Percentiles rank a stretch among this genome's conserved stretches.
phyloP scores from a whole-genome alignment of 64 coral and sea anemone genomes.

The Pocillopora damicornis region DNA sequence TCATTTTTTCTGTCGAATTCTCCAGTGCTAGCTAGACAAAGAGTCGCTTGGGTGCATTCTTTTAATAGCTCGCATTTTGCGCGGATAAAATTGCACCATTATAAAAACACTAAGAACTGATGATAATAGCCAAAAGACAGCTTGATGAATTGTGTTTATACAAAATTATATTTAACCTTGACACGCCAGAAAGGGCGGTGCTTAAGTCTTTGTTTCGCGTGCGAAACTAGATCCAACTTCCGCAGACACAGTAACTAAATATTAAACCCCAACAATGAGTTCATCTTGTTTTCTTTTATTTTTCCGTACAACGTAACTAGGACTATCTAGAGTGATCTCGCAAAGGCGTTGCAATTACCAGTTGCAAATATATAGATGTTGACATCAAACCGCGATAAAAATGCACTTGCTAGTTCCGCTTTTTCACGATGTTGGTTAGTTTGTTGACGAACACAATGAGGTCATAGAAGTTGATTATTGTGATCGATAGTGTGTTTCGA shows the following conservation, averaged over 20 bases:
- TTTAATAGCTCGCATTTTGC: slow-evolving; percentile 62
- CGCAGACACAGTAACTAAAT: slow-evolving; percentile 23
- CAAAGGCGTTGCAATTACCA: not conserved
- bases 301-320: not conserved
- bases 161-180: slow-evolving; percentile 74
- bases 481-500: not conserved
- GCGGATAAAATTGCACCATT: slow-evolving; percentile 83
- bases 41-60: slow-evolving; percentile 56
- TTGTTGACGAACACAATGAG: slow-evolving; percentile 14
- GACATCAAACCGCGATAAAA: not conserved
- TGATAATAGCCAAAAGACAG: slow-evolving; percentile 72
- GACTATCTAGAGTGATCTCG: slow-evolving; percentile 2
- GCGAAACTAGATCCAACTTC: slow-evolving; percentile 11
- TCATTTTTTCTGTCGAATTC: slow-evolving; percentile 36
- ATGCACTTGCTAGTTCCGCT: not conserved
- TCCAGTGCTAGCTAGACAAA: slow-evolving; percentile 35
- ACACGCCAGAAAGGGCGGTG: slow-evolving; percentile 20
- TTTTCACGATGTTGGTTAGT: not conserved
- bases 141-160: slow-evolving; percentile 81
- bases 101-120: slow-evolving; percentile 56
- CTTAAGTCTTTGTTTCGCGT: not conserved
- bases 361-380: not conserved
- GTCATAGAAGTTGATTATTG: not conserved
- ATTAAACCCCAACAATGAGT: not conserved
- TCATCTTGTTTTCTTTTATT: not conserved